Conservation (phyloP, 2,113 vertebrate genomes). For the Saguinus midas region DNA sequence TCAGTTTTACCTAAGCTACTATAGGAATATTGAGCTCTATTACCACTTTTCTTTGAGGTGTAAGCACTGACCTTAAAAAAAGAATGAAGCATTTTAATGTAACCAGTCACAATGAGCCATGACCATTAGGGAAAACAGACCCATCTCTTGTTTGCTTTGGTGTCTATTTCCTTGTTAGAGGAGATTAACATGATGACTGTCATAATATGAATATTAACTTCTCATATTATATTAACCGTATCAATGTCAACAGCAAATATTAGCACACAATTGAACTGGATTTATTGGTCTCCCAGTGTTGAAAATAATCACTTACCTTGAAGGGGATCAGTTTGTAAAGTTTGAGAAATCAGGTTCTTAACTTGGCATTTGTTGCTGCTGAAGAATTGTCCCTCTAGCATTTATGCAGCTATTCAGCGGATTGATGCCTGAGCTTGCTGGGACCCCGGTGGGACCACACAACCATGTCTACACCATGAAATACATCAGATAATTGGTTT, state of each 20-base stretch:
- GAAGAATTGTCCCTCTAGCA: background rate
- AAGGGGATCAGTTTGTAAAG: background rate
- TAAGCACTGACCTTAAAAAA: background rate
- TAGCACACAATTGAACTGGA: background rate
- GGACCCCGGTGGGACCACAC: rapidly evolving
- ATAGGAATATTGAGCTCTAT: background rate
- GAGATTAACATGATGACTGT: background rate
- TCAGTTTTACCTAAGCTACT: background rate
- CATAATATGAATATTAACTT: background rate
- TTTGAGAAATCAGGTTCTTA: background rate
- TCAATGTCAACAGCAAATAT: background rate
- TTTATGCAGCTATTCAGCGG: background rate
- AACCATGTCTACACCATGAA: rapidly evolving
- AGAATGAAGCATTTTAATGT: background rate
- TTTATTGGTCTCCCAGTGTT: background rate
- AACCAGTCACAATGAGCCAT: background rate
- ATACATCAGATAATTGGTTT: background rate
- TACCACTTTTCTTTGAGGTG: background rate
- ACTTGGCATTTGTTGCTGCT: background rate
- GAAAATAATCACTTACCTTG: background rate
- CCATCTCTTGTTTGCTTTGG: background rate
- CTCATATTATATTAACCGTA: background rate
- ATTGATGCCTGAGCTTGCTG: background rate
- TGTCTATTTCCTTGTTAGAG: background rate
- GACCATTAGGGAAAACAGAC: rapidly evolving